Base-by-base conservation (phyloP, 2,113 vertebrate species). In the Hydrolagus affinis region DNA sequence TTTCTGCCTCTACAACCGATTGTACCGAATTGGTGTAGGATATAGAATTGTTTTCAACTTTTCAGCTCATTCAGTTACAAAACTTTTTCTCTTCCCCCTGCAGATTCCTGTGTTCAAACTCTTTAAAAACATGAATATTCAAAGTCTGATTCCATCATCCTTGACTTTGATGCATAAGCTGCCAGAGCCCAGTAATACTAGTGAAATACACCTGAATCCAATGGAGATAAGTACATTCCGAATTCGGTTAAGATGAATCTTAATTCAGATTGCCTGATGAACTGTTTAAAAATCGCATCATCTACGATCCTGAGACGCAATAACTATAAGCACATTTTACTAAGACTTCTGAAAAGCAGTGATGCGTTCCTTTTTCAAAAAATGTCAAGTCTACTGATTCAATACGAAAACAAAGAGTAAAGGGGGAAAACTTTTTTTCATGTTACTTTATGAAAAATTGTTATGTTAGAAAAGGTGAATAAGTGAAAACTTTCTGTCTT, bases 161-260 rank as follows among this genome's bases (percentile, higher is more conserved):
- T 90, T 96, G 87, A 91, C 95, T 87, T 90, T 96, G 92, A 94
- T 96, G 95, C 90, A 95, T 87, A 90, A 89, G 75, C 87, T 90
- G 87, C 86, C 88, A 14, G 89, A 91, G 8, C 86, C 89, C 88
- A 88, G 87, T 86, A 93, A 93, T 86, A 83, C 90, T 62, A 93
- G 91, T 87, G 93, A 94, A 76, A 92, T 95, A 90, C 90, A 66
- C 85, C 90, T 96, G 90, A 94, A 89, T 89, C 91, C 95, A 76
- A 96, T 96, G 95, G 95, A 96, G 86, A 94, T 96, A 91, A 94
- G 92, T 89, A 94, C 95, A 0, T 95, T 94, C 88, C 91, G 93
- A 86, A 92, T 96, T 87, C 90, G 87, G 70, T 87, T 96, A 88
- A 93, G 90, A 90, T 95, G 90, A 95, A 89, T 70, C 85, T 87